phyloP scores from a whole-genome alignment of 2,797 vertebrate species.

The Emydoidea blandingii region DNA sequence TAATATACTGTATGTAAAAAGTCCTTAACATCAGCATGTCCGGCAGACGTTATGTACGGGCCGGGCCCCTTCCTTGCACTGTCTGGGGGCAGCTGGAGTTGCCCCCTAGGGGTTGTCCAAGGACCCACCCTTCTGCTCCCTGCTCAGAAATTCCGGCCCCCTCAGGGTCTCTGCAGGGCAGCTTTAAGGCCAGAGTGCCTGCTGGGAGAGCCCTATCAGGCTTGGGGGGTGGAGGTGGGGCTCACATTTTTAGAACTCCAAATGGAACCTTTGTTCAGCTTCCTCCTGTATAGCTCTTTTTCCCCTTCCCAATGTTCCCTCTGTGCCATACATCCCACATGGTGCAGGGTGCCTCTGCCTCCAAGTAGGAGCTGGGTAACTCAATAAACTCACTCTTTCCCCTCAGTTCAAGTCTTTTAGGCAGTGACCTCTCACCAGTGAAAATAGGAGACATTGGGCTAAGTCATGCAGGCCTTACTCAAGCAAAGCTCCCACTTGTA shows the following conservation, averaged over 20 bases:
- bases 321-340: background rate
- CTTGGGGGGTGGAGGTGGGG: fast-evolving
- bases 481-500: background rate
- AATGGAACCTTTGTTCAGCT: background rate
- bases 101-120: background rate
- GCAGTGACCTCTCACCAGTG: background rate
- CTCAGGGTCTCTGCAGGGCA: background rate
- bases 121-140: background rate
- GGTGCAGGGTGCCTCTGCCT: background rate
- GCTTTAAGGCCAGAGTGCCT: background rate
- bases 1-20: background rate
- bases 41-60: background rate
- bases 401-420: background rate
- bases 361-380: background rate
- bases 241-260: background rate
- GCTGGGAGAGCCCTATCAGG: background rate
- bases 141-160: background rate
- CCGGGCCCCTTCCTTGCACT: background rate
- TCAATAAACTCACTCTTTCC: background rate
- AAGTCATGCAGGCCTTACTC: background rate
- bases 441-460: background rate
- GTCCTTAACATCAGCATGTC: background rate
- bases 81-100: background rate
- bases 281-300: background rate
- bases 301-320: background rate